These are phyloP conservation scores for Callosobruchus maculatus DNA, from an alignment of 2,888 invertebrate genomes.

Conservation along the genomic window DNA sequence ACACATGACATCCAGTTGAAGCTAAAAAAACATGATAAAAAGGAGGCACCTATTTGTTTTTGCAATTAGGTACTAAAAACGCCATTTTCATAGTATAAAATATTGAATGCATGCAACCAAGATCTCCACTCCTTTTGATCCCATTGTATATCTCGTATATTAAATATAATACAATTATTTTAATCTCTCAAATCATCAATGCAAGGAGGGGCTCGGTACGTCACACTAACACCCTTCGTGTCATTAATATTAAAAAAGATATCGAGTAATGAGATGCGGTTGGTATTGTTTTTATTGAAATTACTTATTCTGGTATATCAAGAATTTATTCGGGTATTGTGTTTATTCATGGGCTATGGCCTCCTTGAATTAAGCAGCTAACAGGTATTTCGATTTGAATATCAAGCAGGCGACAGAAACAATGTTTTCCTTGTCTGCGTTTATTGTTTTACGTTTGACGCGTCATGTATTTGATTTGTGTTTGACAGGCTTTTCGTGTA, in stretches of 20 bases:
- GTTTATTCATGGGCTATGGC: neutral
- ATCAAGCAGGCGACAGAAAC: neutral
- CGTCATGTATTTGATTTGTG: neutral
- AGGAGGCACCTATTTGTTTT: too few species aligned
- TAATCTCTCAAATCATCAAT: neutral
- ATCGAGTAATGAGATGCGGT: neutral
- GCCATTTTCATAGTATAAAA: too few species aligned
- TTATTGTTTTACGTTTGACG: neutral
- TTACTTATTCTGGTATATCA: neutral
- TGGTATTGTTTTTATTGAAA: neutral
- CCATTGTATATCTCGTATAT: neutral
- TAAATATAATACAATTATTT: neutral
- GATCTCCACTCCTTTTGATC: neutral
- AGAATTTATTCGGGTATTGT: neutral
- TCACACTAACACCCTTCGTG: neutral
- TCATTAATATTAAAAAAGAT: neutral
- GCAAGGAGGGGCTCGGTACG: neutral
- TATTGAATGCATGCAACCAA: neutral
- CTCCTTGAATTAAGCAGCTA: neutral
- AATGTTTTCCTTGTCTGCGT: neutral
- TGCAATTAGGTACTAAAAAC: too few species aligned
- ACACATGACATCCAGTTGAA: too few species aligned
- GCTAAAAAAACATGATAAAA: too few species aligned
- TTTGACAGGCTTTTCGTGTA: neutral
- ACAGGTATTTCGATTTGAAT: neutral